A percentile compares a stretch with the other conserved stretches of the same genome.
Evolutionary conservation across 37 sponge, comb jelly and placozoan species (phyloP).

Genomic region (Chondrosia reniformis): DNA sequence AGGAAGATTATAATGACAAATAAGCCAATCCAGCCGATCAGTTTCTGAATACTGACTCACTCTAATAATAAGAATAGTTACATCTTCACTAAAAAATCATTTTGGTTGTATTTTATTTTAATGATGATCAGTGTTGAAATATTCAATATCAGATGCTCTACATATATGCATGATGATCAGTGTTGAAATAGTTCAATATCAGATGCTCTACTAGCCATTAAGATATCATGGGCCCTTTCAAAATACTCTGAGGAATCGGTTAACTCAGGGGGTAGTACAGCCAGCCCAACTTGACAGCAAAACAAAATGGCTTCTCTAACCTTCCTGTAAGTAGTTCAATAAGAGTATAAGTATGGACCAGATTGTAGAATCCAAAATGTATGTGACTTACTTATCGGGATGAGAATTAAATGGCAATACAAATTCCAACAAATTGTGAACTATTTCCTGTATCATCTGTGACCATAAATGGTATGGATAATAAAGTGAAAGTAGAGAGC

Average conservation of each 20-base stretch:
- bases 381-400: not conserved
- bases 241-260: not conserved
- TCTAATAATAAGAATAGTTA: no score
- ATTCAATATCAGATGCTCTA: no score
- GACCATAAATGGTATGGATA: not conserved
- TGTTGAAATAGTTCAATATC: no score
- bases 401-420: not conserved
- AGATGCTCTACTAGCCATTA: no score
- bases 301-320: slow-evolving; percentile 10
- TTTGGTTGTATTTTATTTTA: no score
- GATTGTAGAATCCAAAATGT: not conserved
- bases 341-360: not conserved
- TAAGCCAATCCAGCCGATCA: no score
- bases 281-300: not conserved
- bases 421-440: slow-evolving; percentile 2
- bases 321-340: not conserved
- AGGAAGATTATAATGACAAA: no score
- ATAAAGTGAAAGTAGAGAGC: not conserved
- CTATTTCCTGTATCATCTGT: not conserved
- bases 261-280: not conserved
- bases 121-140: no score
- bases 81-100: no score
- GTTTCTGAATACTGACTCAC: no score
- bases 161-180: no score
- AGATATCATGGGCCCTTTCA: no score